Percentiles rank a stretch among this genome's conserved stretches.
Evolutionary conservation across 1,140 invertebrate species (phyloP).

Genomic region (Pentalonia nigronervosa): DNA sequence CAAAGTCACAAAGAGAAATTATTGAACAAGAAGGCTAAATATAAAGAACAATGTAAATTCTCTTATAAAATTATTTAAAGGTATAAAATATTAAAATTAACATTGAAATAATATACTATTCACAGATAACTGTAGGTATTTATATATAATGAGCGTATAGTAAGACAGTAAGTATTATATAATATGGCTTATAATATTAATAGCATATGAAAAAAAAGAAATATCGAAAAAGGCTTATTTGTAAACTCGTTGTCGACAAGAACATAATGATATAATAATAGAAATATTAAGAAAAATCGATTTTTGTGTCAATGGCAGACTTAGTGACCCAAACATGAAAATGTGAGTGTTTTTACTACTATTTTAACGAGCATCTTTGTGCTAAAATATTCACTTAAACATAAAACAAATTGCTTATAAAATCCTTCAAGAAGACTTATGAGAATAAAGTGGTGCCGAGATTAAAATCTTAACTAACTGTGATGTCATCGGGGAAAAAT

Average conservation of each 20-base stretch:
- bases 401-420: background rate
- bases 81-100: background rate
- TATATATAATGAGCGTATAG: background rate
- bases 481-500: background rate
- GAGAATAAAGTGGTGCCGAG: background rate
- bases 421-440: background rate
- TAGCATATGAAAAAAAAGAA: background rate
- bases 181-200: background rate
- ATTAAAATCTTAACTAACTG: background rate
- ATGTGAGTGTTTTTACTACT: background rate
- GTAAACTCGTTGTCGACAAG: background rate
- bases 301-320: background rate
- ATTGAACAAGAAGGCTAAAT: background rate
- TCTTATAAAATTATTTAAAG: background rate
- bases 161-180: background rate
- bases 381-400: background rate
- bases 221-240: background rate
- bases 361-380: background rate
- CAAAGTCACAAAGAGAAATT: background rate
- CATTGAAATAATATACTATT: background rate
- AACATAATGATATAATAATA: background rate
- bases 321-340: background rate
- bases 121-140: background rate
- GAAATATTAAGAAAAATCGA: background rate
- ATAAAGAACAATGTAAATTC: background rate